Evolutionary conservation across 2,113 vertebrate genomes (phyloP), one percentile per base, ranked within the genome.

Genomic region (Tautogolabrus adspersus): DNA sequence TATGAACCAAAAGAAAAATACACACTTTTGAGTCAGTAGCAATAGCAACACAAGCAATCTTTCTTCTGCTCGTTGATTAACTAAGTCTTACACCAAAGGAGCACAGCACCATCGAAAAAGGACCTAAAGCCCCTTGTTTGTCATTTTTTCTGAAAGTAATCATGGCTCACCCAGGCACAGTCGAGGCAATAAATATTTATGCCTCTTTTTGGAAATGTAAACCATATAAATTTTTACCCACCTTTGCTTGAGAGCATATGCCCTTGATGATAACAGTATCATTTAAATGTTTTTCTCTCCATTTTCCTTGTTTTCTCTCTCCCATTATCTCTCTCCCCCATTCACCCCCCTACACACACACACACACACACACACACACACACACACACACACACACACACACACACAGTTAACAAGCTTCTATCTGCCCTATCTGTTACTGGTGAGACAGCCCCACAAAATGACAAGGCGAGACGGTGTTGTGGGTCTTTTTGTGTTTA

Each of bases 331-430:
- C 61, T 46, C 72, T 57, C 18, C 62, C 18, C 65, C 5, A 44
- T 82, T 82, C 34, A 19, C 84, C 77, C 83, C 46, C 37, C 26
- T 3, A n/a, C 26, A 1, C 3, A 26, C 3, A 26, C 75, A 64
- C 71, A 70, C 77, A 26, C 75, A 76, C 81, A 38, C 76, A 65
- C 70, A 75, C 77, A 78, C 38, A 40, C 5, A 84, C 85, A 85
- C 75, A 77, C 76, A 64, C 71, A 70, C 77, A 34, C 75, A 76
- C 83, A 44, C 77, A 68, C 70, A 76, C 77, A 79, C 40, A 42
- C 1, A 84, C 85, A 86, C 77, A 79, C 74, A 87, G 86, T 87
- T 90, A 89, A 89, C 86, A 92, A 85, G 84, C 81, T 88, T 81
- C 77, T 75, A 84, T 66, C 77, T 87, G 82, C 60, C 79, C 86